Evolutionary conservation across 2,888 invertebrate species (phyloP), one percentile per base, ranked within the genome.

Genomic region (Tanytarsus gracilentus): DNA sequence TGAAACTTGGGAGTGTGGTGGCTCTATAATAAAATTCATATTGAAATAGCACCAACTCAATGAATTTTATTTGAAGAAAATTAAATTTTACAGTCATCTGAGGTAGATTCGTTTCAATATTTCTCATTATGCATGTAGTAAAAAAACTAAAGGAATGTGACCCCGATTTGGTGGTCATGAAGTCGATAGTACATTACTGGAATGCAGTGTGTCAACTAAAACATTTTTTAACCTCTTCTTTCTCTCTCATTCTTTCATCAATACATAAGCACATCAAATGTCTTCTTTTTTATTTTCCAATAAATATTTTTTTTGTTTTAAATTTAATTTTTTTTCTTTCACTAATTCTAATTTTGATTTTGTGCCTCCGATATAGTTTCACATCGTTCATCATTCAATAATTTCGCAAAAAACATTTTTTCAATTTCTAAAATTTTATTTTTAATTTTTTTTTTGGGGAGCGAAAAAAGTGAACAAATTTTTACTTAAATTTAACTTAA

Each of bases 261-360:
- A 29, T 21, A 58, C 29, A 48, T 48, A 58, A 58, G 48, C 29
- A 58, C 44, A 58, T 48, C 30, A 58, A 48, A 48, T 58, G 48
- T 27, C 21, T 21, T 48, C 18, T 40, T 26, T 39, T 16, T 3
- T 55, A 26, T 26, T 40, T 40, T 44, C 44, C 58, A 48, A 58
- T 58, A 58, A 58, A 58, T 58, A 58, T 25, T 44, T 48, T 27
- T 44, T 40, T 16, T 33, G 39, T 48, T 30, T 52, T 50, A 11
- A 26, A n/a, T 50, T 50, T 65, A 64, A 55, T 25, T 8, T 62
- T 62, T 36, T 36, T 36, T 36, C 16, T 33, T 30, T 62, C 64
- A 65, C 56, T 62, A 62, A 65, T 61, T 61, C 64, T 65, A 66
- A 65, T 67, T 67, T 67, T 67, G 67, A 67, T 67, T 67, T 63